These are phyloP conservation scores for Brienomyrus brachyistius DNA, from an alignment of 2,113 vertebrate species.

Conservation along the genomic window DNA sequence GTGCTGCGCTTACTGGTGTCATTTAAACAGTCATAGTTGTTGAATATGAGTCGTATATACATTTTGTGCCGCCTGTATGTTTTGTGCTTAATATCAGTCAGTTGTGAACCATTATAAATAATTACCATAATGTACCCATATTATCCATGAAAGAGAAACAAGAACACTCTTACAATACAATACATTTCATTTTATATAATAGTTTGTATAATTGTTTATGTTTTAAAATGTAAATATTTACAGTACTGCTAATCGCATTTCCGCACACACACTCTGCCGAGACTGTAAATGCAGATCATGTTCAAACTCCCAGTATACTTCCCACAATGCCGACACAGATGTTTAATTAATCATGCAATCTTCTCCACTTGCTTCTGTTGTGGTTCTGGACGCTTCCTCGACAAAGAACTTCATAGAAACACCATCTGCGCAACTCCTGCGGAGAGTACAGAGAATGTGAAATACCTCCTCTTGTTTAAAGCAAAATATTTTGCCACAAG, in stretches of 20 bases:
- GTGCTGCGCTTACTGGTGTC: background rate
- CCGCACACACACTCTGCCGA: background rate
- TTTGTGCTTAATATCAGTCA: background rate
- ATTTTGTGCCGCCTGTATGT: background rate
- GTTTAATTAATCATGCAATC: conserved; percentile 11
- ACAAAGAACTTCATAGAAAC: conserved; percentile 18
- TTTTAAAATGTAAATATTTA: background rate
- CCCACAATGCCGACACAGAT: conserved; percentile 7
- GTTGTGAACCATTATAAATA: background rate
- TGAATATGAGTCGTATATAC: background rate
- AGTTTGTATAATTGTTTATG: background rate
- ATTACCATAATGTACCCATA: background rate
- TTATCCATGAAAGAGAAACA: background rate
- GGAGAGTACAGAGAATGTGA: background rate
- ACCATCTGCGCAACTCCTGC: conserved; percentile 25
- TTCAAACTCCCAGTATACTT: background rate
- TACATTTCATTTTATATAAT: background rate
- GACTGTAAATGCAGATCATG: background rate
- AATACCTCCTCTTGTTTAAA: background rate
- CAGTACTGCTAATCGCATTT: background rate
- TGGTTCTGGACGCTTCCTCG: conserved; percentile 18
- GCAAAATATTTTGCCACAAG: background rate
- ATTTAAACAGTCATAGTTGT: background rate
- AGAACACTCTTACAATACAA: background rate
- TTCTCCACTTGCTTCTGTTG: conserved; percentile 12